Evolutionary conservation across 2,888 invertebrate genomes (phyloP), one percentile per base, ranked within the genome.

Genomic region (Alloscopus bannaensis): DNA sequence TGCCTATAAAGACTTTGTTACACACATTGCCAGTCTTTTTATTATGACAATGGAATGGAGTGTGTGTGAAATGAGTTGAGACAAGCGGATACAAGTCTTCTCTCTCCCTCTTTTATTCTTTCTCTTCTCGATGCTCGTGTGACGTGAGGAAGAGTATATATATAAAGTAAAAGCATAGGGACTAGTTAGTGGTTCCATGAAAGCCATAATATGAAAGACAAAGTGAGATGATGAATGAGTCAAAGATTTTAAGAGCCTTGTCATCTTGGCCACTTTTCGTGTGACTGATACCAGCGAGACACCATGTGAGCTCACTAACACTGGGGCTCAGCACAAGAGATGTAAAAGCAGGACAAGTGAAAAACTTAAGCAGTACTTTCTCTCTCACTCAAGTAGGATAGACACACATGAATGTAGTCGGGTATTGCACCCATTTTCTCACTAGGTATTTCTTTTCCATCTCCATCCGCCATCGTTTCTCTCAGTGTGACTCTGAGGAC

Each of bases 161-260:
- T 36, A 8, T 6, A 36, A 36, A 36, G 13, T 36, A 36, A 8
- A 36, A 36, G 36, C 13, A 8, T 36, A 36, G 13, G 36, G 36
- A 13, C 6, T 75, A 66, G 69, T 77, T 45, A 55, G 64, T 62
- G 69, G 69, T 26, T 68, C 24, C 29, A 36, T 60, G 68, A 84
- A 85, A 29, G 83, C 85, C 28, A 84, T 84, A 81, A 84, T 85
- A 42, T 76, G 84, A 62, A 69, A 76, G 69, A 71, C 79, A 66
- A 79, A 83, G 76, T 75, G 81, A 71, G 77, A 79, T 69, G 68
- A 75, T 80, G 76, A 75, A 65, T 69, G 80, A 79, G 75, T 71
- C 52, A 81, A 59, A 76, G 80, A 82, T 79, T 79, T 78, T 70
- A 79, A 82, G 79, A 75, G 80, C 29, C 69, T 69, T 77, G 69